phyloP scores from a whole-genome alignment of 2,113 vertebrate species.

The Furnarius figulus region DNA sequence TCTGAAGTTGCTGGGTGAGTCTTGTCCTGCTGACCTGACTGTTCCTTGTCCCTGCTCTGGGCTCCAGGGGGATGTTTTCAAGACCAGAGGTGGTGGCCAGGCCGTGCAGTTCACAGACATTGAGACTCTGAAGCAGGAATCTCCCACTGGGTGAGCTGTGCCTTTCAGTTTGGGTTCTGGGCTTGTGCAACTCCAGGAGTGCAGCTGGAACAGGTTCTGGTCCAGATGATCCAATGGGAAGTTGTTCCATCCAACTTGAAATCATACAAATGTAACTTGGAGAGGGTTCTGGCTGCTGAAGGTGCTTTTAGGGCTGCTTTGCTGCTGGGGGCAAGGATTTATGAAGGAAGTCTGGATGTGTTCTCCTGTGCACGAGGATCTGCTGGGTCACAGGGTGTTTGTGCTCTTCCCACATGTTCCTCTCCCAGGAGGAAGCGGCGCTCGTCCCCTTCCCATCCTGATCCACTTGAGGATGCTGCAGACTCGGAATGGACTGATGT shows the following conservation, averaged over 20 bases:
- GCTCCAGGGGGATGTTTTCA: slow-evolving; percentile 90
- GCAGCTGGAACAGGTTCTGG: accelerated
- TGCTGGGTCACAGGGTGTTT: accelerated
- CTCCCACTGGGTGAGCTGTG: slow-evolving; percentile 69
- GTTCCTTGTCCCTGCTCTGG: not conserved
- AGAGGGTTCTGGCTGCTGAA: not conserved
- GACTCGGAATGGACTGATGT: slow-evolving; percentile 90
- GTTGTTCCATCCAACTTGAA: not conserved
- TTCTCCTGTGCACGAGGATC: not conserved
- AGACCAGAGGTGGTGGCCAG: slow-evolving; percentile 92
- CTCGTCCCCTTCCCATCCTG: slow-evolving; percentile 74
- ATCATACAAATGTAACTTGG: no score
- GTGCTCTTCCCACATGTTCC: accelerated
- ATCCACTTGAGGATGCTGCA: slow-evolving; percentile 26
- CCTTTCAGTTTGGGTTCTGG: not conserved
- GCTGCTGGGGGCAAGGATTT: not conserved
- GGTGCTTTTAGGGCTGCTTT: not conserved
- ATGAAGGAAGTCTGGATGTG: accelerated
- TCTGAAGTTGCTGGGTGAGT: not conserved
- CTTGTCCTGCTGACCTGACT: not conserved
- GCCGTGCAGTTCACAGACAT: slow-evolving; percentile 95
- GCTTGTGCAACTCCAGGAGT: accelerated
- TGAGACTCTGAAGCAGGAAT: slow-evolving; percentile 90
- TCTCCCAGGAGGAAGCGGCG: slow-evolving; percentile 83
- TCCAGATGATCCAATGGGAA: accelerated